A percentile compares a stretch with the other conserved stretches of the same genome.
These are phyloP conservation scores for Cyrtorhinus lividipennis DNA, from an alignment of 1,140 invertebrate species.

Conservation along the genomic window DNA sequence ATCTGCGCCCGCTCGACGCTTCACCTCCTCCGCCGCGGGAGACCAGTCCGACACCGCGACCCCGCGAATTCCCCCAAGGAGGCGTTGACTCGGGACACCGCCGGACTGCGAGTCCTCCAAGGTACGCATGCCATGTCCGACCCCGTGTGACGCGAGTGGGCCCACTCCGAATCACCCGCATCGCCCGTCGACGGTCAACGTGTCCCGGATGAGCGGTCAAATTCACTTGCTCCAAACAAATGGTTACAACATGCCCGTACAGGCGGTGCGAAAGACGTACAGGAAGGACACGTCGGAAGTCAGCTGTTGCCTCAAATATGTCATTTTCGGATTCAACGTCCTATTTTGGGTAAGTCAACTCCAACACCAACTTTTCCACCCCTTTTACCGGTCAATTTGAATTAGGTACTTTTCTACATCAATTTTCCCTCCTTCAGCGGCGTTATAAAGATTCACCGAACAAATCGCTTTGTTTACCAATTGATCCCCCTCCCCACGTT, in stretches of 20 bases:
- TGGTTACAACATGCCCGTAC: conserved; percentile 19
- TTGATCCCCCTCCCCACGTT: background rate
- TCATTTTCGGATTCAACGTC: conserved; percentile 94
- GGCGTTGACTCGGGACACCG: no score
- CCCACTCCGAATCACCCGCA: background rate
- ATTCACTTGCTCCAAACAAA: conserved; percentile 11
- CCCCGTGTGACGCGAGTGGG: background rate
- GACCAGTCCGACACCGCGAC: no score
- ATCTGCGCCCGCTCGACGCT: background rate
- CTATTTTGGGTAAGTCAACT: conserved; percentile 89
- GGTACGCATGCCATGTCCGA: background rate
- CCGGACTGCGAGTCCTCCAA: no score
- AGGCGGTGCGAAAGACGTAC: conserved; percentile 44
- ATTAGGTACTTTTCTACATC: background rate
- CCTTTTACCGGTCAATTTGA: background rate
- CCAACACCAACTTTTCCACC: background rate
- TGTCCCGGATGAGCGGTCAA: conserved; percentile 9
- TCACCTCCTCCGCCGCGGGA: background rate
- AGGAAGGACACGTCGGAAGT: conserved; percentile 81
- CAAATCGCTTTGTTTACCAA: conserved; percentile 1
- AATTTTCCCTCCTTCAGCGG: no score
- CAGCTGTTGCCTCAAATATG: conserved; percentile 91
- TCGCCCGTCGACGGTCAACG: background rate
- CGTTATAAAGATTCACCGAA: no score
- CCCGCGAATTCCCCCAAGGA: no score